A percentile compares a stretch with the other conserved stretches of the same genome.
Conservation (phyloP, 2,113 vertebrate genomes). For the Tautogolabrus adspersus region DNA sequence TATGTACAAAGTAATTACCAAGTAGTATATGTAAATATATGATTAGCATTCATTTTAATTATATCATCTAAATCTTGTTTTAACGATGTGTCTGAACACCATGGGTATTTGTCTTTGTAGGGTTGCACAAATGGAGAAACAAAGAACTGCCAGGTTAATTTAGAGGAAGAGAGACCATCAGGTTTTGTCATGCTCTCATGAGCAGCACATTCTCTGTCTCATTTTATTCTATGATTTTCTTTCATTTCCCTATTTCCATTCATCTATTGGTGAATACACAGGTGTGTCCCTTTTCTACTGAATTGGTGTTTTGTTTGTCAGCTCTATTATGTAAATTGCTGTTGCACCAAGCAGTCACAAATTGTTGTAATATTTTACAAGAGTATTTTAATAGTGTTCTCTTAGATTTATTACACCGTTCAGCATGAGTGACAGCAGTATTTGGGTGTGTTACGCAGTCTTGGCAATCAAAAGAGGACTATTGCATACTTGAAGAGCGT, state of each 20-base stretch:
- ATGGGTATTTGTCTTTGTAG: background rate
- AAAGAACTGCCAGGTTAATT: conserved; percentile 6
- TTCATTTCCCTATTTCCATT: conserved; percentile 8
- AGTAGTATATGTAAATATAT: too few species aligned
- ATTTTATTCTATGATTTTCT: background rate
- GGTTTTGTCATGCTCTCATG: background rate
- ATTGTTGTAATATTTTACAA: background rate
- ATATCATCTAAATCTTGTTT: too few species aligned
- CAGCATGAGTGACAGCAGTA: background rate
- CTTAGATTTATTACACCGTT: background rate
- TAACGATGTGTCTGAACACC: background rate
- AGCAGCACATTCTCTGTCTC: background rate
- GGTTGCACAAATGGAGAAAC: background rate
- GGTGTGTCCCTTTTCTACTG: background rate
- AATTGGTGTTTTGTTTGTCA: background rate
- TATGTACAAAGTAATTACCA: too few species aligned
- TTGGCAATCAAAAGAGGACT: conserved; percentile 8
- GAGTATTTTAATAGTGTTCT: background rate
- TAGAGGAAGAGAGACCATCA: conserved; percentile 1
- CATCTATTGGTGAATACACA: background rate
- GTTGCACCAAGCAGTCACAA: background rate
- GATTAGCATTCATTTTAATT: background rate
- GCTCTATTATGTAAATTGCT: background rate
- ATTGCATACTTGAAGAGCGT: background rate
- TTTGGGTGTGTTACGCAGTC: conserved; percentile 8